A percentile compares a stretch with the other conserved stretches of the same genome.
phyloP scores from a whole-genome alignment of 2,888 invertebrate species.

The Drosophila koepferae region DNA sequence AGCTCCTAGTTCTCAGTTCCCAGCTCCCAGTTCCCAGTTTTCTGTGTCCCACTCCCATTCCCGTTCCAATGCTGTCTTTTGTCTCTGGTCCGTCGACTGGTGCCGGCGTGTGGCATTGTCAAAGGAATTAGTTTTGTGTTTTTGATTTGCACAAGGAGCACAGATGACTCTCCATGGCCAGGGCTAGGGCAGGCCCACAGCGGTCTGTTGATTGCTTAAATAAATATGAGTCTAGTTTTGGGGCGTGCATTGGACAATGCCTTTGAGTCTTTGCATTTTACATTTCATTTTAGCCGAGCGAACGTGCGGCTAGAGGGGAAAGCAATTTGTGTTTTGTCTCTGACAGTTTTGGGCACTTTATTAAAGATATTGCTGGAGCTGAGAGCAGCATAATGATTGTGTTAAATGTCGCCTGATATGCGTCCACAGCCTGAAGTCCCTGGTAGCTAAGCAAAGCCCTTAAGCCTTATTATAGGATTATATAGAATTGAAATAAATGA shows the following conservation, averaged over 20 bases:
- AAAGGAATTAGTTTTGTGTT: constrained; percentile 80
- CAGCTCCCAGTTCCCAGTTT: neutral
- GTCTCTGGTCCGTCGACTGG: constrained; percentile 33
- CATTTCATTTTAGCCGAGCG: constrained; percentile 35
- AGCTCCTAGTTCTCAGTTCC: constrained; percentile 6
- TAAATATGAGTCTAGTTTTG: constrained; percentile 67
- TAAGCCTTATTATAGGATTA: constrained; percentile 1
- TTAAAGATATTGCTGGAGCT: constrained; percentile 63
- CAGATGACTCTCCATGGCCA: constrained; percentile 30
- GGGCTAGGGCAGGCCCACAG: constrained; percentile 47
- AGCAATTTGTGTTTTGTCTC: constrained; percentile 70
- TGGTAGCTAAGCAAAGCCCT: neutral
- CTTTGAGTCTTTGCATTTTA: constrained; percentile 68
- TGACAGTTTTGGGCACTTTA: constrained; percentile 78
- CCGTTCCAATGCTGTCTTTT: constrained; percentile 12
- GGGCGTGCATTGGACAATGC: constrained; percentile 74
- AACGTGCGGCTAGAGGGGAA: constrained; percentile 4
- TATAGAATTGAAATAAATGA: constrained; percentile 5
- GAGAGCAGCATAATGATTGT: constrained; percentile 64
- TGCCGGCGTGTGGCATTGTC: constrained; percentile 76
- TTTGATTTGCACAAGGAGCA: constrained; percentile 75
- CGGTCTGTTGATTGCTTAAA: constrained; percentile 75
- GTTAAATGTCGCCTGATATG: constrained; percentile 19
- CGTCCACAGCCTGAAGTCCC: neutral
- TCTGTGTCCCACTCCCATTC: neutral